A percentile compares a stretch with the other conserved stretches of the same genome.
phyloP scores from a whole-genome alignment of 2,888 invertebrate species.

The Sarcophaga carnaria region DNA sequence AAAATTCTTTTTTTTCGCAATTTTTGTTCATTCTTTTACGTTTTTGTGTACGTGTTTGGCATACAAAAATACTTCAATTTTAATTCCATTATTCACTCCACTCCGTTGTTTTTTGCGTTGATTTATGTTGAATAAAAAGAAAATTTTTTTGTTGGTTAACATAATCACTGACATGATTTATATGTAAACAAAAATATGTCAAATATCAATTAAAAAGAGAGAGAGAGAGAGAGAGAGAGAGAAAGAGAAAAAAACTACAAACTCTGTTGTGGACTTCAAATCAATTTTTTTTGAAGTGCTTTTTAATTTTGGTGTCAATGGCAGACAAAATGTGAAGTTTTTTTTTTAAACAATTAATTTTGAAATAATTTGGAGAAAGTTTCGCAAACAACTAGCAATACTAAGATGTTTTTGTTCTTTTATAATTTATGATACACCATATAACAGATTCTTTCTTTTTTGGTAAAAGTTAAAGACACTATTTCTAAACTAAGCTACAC shows the following conservation, averaged over 20 bases:
- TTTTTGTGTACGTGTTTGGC: constrained; percentile 19
- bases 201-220: neutral
- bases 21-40: neutral
- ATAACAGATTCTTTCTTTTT: too few relatives aligned
- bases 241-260: too few relatives aligned
- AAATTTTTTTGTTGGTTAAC: constrained; percentile 6
- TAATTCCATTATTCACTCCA: neutral
- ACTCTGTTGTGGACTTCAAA: too few relatives aligned
- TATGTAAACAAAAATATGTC: constrained; percentile 25
- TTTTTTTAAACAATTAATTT: too few relatives aligned
- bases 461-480: too few relatives aligned
- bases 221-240: too few relatives aligned
- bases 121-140: neutral
- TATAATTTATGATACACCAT: too few relatives aligned
- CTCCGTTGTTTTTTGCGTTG: neutral
- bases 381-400: neutral
- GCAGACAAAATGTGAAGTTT: too few relatives aligned
- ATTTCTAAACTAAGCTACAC: too few relatives aligned
- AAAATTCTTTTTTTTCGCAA: neutral
- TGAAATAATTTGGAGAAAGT: constrained; percentile 19
- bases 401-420: too few relatives aligned
- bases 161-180: constrained; percentile 24
- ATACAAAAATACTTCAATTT: neutral
- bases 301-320: too few relatives aligned
- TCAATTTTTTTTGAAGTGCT: too few relatives aligned